phyloP scores from a whole-genome alignment of 2,888 invertebrate genomes.

The Junonia oenone region DNA sequence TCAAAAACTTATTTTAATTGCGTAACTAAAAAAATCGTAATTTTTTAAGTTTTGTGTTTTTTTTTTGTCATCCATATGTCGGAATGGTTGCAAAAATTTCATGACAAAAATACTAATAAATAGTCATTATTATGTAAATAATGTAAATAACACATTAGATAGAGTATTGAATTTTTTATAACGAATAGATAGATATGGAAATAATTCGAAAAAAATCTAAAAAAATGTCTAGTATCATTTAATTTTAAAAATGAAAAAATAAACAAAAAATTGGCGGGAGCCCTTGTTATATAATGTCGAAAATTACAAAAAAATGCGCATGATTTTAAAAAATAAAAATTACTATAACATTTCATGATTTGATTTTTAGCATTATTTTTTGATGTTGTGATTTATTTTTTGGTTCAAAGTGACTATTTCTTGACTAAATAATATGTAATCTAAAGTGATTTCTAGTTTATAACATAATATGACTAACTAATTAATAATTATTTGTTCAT shows the following conservation, averaged over 20 bases:
- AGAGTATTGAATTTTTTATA: neutral
- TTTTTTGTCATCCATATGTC: neutral
- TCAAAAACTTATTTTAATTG: neutral
- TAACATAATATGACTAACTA: too few species aligned
- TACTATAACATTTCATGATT: too few species aligned
- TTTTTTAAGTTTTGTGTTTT: neutral
- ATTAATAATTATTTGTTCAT: too few species aligned
- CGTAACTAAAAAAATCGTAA: too few species aligned
- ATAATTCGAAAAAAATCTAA: constrained; percentile 1
- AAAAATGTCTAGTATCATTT: neutral
- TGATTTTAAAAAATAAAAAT: too few species aligned
- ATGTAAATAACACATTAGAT: neutral
- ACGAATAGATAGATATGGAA: neutral
- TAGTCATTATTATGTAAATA: neutral
- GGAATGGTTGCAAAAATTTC: neutral
- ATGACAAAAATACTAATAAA: neutral
- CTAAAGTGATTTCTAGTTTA: neutral
- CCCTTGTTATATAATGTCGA: neutral
- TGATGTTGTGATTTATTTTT: too few species aligned
- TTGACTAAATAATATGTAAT: too few species aligned
- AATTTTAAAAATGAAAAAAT: neutral
- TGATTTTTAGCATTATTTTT: too few species aligned
- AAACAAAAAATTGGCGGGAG: neutral
- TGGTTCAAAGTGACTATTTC: too few species aligned
- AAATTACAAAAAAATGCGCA: neutral